Percentiles rank a stretch among this genome's conserved stretches.
phyloP scores from a whole-genome alignment of 2,113 vertebrate species.

The Myrmecobius fasciatus region DNA sequence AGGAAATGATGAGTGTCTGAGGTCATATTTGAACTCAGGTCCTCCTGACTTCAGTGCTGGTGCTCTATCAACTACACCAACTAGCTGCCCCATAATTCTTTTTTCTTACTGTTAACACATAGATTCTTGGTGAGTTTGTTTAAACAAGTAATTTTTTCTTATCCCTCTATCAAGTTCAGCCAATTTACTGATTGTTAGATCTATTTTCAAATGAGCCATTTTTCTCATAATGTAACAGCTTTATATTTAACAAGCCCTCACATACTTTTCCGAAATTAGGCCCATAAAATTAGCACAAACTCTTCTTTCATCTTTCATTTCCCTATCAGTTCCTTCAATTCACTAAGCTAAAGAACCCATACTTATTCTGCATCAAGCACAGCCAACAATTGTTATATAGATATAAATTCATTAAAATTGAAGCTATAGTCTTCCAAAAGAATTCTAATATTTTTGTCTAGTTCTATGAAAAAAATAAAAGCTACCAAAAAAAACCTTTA shows the following conservation, averaged over 20 bases:
- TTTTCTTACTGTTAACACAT: slow-evolving; percentile 4
- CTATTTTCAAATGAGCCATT: background rate
- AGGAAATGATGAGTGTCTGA: too few relatives aligned
- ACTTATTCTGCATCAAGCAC: slow-evolving; percentile 1
- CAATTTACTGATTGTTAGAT: slow-evolving; percentile 13
- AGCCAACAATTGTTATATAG: slow-evolving; percentile 8
- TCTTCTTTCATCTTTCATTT: slow-evolving; percentile 31
- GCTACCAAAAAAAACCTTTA: background rate
- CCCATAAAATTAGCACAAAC: background rate
- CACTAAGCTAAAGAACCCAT: background rate
- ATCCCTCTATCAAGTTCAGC: background rate
- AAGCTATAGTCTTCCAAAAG: background rate
- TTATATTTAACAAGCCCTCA: slow-evolving; percentile 7
- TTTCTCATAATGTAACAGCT: slow-evolving; percentile 2
- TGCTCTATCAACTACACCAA: too few relatives aligned
- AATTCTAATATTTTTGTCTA: background rate
- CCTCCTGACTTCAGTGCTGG: too few relatives aligned
- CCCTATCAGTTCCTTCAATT: background rate
- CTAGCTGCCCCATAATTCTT: background rate
- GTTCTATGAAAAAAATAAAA: background rate
- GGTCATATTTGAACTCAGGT: too few relatives aligned
- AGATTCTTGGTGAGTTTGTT: background rate
- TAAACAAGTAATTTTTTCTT: background rate
- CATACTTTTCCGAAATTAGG: background rate
- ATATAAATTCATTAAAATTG: slow-evolving; percentile 49